These are phyloP conservation scores for Pristis pectinata DNA, from an alignment of 2,797 vertebrate species.

Conservation along the genomic window DNA sequence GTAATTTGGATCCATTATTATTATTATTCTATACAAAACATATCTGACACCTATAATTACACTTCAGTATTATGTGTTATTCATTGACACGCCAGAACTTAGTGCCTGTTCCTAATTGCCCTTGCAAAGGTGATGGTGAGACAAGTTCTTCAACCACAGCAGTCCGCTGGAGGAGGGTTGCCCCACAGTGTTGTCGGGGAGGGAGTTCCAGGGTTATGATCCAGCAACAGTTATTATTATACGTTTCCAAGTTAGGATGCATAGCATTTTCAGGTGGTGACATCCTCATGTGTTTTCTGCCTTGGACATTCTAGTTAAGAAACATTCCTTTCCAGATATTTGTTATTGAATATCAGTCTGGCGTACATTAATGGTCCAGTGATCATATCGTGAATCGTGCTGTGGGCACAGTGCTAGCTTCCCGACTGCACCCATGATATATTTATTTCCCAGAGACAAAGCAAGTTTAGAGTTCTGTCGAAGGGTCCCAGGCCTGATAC, in stretches of 20 bases:
- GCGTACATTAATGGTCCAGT: neutral
- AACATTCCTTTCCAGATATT: neutral
- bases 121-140: neutral
- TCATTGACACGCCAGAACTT: neutral
- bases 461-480: neutral
- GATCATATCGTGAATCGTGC: neutral
- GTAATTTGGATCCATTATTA: neutral
- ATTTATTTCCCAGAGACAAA: neutral
- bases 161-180: neutral
- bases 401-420: neutral
- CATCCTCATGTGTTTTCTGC: neutral
- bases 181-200: neutral
- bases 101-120: neutral
- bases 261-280: neutral
- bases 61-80: neutral
- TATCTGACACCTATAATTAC: neutral
- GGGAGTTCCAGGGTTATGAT: neutral
- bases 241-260: neutral
- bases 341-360: neutral
- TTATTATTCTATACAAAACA: neutral
- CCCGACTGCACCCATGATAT: neutral
- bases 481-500: too few relatives aligned
- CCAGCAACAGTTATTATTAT: too few relatives aligned
- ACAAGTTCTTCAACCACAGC: neutral
- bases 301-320: neutral